Conservation (phyloP, 2,113 vertebrate genomes). For the Saccopteryx leptura region DNA sequence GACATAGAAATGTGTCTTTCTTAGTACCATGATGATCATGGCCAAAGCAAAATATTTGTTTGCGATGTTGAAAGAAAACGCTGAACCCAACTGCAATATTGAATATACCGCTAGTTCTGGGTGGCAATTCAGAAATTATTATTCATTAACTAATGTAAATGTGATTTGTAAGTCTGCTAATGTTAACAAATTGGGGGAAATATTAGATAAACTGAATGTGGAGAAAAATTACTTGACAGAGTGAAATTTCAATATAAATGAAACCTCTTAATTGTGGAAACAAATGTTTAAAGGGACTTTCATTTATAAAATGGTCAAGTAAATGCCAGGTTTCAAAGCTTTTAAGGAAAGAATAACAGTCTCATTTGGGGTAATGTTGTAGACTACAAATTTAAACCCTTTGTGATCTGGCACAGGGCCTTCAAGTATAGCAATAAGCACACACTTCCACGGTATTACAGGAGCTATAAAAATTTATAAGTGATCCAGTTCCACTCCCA, state of each 20-base stretch:
- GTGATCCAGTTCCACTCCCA: too few species aligned
- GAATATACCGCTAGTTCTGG: not conserved
- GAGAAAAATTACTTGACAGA: not conserved
- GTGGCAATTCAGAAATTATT: not conserved
- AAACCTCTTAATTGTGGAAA: not conserved
- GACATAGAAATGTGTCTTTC: not conserved
- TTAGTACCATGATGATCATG: not conserved
- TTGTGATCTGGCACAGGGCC: not conserved
- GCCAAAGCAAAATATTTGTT: not conserved
- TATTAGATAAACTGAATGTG: not conserved
- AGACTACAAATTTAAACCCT: not conserved
- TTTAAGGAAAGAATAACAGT: not conserved
- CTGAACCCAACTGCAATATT: not conserved
- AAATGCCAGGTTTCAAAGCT: not conserved
- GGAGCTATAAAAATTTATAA: not conserved
- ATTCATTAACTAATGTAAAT: not conserved
- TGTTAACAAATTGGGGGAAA: not conserved
- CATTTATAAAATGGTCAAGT: not conserved
- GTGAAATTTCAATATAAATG: not conserved
- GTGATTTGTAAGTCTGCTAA: not conserved
- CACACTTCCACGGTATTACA: not conserved
- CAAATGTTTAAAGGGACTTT: not conserved
- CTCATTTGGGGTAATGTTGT: not conserved
- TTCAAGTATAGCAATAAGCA: not conserved
- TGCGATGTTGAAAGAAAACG: not conserved